Evolutionary conservation across 2,113 vertebrate species (phyloP), one percentile per base, ranked within the genome.

Genomic region (Sisor rabdophorus): DNA sequence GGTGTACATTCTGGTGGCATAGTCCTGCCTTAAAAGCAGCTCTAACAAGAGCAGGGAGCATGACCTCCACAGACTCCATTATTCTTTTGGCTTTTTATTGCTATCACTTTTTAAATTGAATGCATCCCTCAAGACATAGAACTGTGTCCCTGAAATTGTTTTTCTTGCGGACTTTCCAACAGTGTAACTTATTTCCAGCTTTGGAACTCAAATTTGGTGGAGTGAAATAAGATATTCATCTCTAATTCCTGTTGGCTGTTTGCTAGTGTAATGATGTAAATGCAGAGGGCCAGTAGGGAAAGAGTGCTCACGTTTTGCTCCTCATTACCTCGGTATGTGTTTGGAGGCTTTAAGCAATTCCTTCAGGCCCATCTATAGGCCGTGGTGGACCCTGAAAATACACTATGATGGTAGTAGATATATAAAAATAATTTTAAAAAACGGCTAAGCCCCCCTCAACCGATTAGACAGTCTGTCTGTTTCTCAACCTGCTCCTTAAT

Each of bases 1-100:
- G 36, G 55, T 71, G 78, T 50, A 68, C 78, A 54, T 70, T 70
- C 28, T 72, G 47, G 17, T 52, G 47, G 55, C 40, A 54, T 19
- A 70, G 68, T 58, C 52, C 52, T 13, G 22, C 17, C 30, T 76
- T 24, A 20, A 19, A 44, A 40, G 56, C 64, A 65, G 64, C 17
- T 2, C 75, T 83, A 78, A 80, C 67, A 53, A 80, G 78, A 81
- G 26, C 3, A n/a, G 47, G 55, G 53, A 77, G 68, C 78, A 11
- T 77, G 64, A 76, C 81, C 78, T 74, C 68, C 76, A 58, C 13
- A 56, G 54, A 56, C 40, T 74, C 59, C 52, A 71, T 73, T 80
- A 80, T 40, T 76, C 54, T 40, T 48, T 6, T 32, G 48, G 16
- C 17, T 44, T 52, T n/a, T 71, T 17, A 26, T 17, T 5, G 63